Evolutionary conservation across 1,140 invertebrate genomes (phyloP).

Genomic region (Subanguina moxae): DNA sequence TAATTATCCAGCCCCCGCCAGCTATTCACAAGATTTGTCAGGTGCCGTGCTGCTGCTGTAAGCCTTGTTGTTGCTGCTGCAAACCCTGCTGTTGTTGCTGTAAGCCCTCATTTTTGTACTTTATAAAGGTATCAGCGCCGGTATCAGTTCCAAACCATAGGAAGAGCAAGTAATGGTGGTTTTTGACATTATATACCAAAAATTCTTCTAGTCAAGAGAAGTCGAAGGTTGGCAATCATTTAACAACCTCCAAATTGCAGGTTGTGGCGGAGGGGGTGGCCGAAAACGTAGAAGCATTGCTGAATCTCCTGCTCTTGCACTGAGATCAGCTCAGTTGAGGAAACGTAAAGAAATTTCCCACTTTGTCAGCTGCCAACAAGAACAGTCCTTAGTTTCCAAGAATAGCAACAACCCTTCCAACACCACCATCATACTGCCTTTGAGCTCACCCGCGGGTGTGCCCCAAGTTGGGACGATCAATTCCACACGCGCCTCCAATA

Average conservation of each 20-base stretch:
- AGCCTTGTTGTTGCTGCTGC: slow-evolving; percentile 7
- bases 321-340: background rate
- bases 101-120: background rate
- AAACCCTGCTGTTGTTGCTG: slow-evolving; percentile 33
- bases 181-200: no score
- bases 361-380: background rate
- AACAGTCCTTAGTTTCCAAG: background rate
- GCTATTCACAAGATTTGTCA: slow-evolving; percentile 43
- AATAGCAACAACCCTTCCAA: background rate
- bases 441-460: background rate
- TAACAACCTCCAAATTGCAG: background rate
- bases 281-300: slow-evolving; percentile 3
- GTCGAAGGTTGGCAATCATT: no score
- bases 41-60: slow-evolving; percentile 42
- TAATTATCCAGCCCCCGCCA: slow-evolving; percentile 40
- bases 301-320: background rate
- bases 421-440: background rate
- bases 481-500: background rate
- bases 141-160: no score
- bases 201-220: no score
- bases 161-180: no score
- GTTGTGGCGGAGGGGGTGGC: slow-evolving; percentile 3
- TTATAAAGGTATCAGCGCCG: no score
- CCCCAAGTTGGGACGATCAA: background rate
- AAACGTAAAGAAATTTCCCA: background rate